Evolutionary conservation across 2,888 invertebrate genomes (phyloP).

Genomic region (Agelastica alni): DNA sequence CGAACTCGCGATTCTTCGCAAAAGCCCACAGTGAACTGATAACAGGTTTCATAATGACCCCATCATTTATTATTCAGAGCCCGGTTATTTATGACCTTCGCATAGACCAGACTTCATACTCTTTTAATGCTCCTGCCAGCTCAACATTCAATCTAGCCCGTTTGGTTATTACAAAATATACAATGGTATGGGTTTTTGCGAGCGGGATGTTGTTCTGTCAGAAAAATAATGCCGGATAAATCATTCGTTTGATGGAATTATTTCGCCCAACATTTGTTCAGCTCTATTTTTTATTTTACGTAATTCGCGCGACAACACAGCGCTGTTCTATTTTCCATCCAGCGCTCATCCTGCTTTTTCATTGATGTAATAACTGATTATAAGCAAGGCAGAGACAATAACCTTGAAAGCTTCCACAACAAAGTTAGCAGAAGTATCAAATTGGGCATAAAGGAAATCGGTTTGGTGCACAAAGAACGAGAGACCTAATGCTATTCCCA

Average conservation of each 20-base stretch:
- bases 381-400: too few relatives aligned
- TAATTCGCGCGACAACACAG: too few relatives aligned
- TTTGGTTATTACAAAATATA: slow-evolving; percentile 30
- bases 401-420: too few relatives aligned
- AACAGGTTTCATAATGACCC: slow-evolving; percentile 49
- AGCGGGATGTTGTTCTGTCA: slow-evolving; percentile 21
- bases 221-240: slow-evolving; percentile 28
- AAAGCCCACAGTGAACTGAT: slow-evolving; percentile 47
- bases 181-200: slow-evolving; percentile 27
- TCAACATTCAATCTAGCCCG: slow-evolving; percentile 35
- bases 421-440: too few relatives aligned
- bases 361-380: too few relatives aligned
- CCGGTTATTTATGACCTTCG: slow-evolving; percentile 44
- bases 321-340: too few relatives aligned
- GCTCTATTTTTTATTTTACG: too few relatives aligned
- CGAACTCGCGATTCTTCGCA: slow-evolving; percentile 51
- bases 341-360: too few relatives aligned
- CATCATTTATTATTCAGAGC: slow-evolving; percentile 46
- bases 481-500: too few relatives aligned
- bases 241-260: slow-evolving; percentile 25
- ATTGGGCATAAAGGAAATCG: too few relatives aligned
- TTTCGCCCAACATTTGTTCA: too few relatives aligned
- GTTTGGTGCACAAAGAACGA: too few relatives aligned
- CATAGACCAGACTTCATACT: slow-evolving; percentile 41
- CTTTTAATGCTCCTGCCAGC: slow-evolving; percentile 33